Conservation (phyloP, 1,140 invertebrate species). For the Bombus confusus region DNA sequence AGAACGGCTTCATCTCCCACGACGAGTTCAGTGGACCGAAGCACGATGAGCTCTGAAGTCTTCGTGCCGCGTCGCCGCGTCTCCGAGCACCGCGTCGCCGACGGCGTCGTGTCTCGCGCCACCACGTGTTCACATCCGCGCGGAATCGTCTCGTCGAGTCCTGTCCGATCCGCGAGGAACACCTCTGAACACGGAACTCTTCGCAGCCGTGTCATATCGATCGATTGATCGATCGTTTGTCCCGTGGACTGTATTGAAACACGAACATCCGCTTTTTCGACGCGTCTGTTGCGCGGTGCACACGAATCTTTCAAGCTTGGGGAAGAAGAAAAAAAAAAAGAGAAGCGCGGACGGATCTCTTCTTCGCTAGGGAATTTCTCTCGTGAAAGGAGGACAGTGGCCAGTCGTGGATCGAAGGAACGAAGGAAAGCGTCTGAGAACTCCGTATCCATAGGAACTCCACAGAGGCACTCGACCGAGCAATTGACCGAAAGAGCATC, state of each 20-base stretch:
- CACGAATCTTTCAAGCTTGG: neutral
- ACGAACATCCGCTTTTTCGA: neutral
- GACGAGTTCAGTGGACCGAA: constrained; percentile 98
- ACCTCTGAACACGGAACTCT: neutral
- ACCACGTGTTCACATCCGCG: constrained; percentile 64
- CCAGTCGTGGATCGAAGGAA: neutral
- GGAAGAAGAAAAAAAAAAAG: neutral
- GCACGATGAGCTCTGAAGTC: constrained; percentile 95
- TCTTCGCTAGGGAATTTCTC: constrained; percentile 13
- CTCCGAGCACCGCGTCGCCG: constrained; percentile 52
- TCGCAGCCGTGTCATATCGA: constrained; percentile 9
- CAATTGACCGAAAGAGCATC: neutral
- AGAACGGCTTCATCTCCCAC: constrained; percentile 97
- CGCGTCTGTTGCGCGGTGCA: neutral
- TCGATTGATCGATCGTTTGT: constrained; percentile 39
- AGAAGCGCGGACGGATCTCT: neutral
- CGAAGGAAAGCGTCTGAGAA: neutral
- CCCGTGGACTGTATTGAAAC: neutral
- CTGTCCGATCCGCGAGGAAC: constrained; percentile 26
- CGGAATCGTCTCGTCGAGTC: constrained; percentile 58
- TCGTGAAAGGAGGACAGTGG: neutral
- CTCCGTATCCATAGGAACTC: neutral
- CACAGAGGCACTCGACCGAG: neutral
- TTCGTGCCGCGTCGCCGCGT: constrained; percentile 50
- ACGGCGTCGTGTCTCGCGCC: constrained; percentile 53